These are phyloP conservation scores for Brachirus orientalis DNA, from an alignment of 2,113 vertebrate genomes.

Conservation along the genomic window DNA sequence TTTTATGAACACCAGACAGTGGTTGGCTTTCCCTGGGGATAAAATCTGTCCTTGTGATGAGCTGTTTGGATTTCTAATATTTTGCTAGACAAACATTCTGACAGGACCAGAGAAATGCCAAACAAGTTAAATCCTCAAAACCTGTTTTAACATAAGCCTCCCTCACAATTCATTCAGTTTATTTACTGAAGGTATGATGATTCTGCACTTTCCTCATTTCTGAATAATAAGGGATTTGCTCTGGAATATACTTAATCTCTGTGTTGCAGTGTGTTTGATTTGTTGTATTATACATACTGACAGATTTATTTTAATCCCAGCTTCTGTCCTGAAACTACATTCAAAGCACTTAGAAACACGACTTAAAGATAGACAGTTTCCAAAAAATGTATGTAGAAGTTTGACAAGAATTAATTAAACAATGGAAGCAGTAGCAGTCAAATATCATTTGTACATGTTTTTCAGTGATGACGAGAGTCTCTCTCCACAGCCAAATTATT, in stretches of 20 bases:
- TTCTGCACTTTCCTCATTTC: slow-evolving; percentile 13
- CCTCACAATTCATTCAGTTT: not conserved
- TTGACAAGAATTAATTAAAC: no score
- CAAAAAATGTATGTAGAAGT: no score
- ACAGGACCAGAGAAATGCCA: not conserved
- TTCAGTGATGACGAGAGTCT: not conserved
- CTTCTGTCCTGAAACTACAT: not conserved
- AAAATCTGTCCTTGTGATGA: not conserved
- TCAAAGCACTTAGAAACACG: not conserved
- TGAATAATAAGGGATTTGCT: not conserved
- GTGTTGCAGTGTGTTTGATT: not conserved
- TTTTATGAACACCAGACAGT: not conserved
- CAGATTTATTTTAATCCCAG: slow-evolving; percentile 3
- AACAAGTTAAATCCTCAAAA: slow-evolving; percentile 9
- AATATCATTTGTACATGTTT: not conserved
- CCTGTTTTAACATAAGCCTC: not conserved
- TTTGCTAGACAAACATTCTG: no score
- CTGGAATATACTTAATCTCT: not conserved
- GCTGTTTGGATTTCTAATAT: slow-evolving; percentile 2
- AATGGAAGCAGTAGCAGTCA: no score
- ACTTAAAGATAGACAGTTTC: not conserved
- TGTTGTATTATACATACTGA: not conserved
- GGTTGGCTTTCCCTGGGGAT: not conserved
- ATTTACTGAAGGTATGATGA: slow-evolving; percentile 1
- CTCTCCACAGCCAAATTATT: not conserved